Percentiles rank a stretch among this genome's conserved stretches.
These are phyloP conservation scores for Achlya flavicornis DNA, from an alignment of 2,888 invertebrate genomes.

Conservation along the genomic window DNA sequence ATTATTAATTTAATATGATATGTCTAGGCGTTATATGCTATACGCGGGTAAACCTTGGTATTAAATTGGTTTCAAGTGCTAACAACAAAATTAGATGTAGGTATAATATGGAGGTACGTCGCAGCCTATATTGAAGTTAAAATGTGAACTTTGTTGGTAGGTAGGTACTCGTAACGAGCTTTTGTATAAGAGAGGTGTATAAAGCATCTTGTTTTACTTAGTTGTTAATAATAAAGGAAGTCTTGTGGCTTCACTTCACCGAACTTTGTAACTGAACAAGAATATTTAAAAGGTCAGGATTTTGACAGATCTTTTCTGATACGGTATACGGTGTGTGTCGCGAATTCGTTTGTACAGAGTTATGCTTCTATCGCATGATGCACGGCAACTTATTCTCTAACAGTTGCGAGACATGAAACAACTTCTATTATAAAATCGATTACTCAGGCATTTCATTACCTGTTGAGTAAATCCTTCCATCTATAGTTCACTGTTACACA, in stretches of 20 bases:
- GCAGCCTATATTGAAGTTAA: background rate
- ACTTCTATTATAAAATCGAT: constrained; percentile 48
- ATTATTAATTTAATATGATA: constrained; percentile 20
- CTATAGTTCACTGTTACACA: constrained; percentile 14
- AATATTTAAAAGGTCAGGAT: constrained; percentile 15
- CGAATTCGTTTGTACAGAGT: constrained; percentile 46
- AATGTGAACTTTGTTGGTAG: background rate
- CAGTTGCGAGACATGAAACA: constrained; percentile 50
- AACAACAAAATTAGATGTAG: background rate
- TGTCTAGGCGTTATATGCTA: background rate
- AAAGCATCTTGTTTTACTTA: background rate
- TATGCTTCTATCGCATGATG: constrained; percentile 52
- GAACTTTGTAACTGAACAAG: background rate
- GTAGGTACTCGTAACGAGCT: background rate
- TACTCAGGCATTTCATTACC: constrained; percentile 37
- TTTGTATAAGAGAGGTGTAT: background rate
- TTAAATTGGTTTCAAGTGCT: background rate
- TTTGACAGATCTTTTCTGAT: constrained; percentile 38
- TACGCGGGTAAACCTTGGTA: background rate
- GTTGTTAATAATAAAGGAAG: background rate
- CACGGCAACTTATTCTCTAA: constrained; percentile 48
- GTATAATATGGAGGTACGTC: no score
- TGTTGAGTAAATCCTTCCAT: constrained; percentile 32
- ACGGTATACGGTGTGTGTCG: constrained; percentile 34
- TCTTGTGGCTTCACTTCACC: background rate